Conservation (phyloP, 2,888 invertebrate species). For the Seladonia tumulorum region DNA sequence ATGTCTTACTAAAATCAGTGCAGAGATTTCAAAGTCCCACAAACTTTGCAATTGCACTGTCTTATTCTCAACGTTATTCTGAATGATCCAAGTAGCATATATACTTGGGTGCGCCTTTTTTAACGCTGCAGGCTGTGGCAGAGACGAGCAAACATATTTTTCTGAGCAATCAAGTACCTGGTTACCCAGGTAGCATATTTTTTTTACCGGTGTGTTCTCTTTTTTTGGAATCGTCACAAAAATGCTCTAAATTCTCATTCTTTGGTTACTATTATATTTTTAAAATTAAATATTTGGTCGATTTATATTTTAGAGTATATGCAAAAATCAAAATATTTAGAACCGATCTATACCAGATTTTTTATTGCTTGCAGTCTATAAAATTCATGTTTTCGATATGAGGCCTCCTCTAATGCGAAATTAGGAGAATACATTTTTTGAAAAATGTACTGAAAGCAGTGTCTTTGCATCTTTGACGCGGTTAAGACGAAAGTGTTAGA, state of each 20-base stretch:
- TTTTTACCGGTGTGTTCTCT: neutral
- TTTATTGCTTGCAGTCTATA: neutral
- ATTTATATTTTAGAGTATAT: neutral
- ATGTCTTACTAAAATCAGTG: neutral
- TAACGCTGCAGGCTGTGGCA: neutral
- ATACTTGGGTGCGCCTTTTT: neutral
- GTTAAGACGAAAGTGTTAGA: neutral
- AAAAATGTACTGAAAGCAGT: neutral
- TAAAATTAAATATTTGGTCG: too few relatives aligned
- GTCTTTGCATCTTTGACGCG: too few relatives aligned
- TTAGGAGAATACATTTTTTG: neutral
- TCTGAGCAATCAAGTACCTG: neutral
- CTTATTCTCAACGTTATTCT: neutral
- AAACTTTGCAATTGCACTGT: neutral
- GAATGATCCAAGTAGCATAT: neutral
- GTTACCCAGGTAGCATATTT: neutral
- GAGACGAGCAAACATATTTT: slow-evolving; percentile 1
- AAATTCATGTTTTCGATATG: neutral
- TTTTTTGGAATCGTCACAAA: neutral
- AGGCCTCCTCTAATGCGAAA: neutral
- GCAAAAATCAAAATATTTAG: neutral
- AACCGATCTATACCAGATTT: neutral
- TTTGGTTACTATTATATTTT: neutral
- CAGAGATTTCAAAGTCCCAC: neutral
- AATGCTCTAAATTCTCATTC: neutral